A percentile compares a stretch with the other conserved stretches of the same genome.
Conservation (phyloP, 1,140 invertebrate genomes). For the Hirudo medicinalis region DNA sequence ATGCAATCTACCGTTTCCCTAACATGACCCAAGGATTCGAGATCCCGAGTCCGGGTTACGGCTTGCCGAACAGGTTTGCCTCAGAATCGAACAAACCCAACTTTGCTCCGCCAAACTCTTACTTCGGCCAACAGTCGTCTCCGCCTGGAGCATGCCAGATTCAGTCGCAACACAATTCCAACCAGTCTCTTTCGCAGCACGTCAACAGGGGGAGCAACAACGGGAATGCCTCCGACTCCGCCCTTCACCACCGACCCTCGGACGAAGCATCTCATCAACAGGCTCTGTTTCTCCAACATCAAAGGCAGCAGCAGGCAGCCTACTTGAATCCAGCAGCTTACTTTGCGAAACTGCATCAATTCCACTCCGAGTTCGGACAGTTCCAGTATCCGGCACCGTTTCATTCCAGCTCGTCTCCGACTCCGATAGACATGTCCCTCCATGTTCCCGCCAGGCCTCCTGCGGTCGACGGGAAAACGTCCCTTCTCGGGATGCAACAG, state of each 20-base stretch:
- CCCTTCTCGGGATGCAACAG: neutral
- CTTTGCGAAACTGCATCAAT: constrained; percentile 9
- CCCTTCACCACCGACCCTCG: neutral
- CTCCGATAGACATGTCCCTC: neutral
- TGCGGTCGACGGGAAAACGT: neutral
- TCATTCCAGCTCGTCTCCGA: neutral
- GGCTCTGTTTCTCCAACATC: neutral
- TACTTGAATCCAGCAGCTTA: constrained; percentile 10
- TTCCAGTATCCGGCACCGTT: constrained; percentile 1
- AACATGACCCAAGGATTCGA: too few relatives aligned
- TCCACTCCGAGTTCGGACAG: neutral
- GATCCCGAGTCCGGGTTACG: too few relatives aligned
- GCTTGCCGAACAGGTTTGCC: too few relatives aligned
- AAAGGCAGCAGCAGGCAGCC: constrained; percentile 3
- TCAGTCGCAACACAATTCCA: neutral
- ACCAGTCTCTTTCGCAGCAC: neutral
- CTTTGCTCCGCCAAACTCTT: too few relatives aligned
- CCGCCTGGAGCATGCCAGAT: neutral
- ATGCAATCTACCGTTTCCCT: too few relatives aligned
- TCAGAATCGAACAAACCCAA: too few relatives aligned
- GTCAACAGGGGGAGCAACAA: neutral
- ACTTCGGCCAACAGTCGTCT: neutral
- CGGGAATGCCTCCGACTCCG: neutral
- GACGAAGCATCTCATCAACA: neutral
- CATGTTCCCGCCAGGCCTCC: neutral